A percentile compares a stretch with the other conserved stretches of the same genome.
Conservation (phyloP, 2,797 vertebrate species). For the Pipistrellus kuhlii region DNA sequence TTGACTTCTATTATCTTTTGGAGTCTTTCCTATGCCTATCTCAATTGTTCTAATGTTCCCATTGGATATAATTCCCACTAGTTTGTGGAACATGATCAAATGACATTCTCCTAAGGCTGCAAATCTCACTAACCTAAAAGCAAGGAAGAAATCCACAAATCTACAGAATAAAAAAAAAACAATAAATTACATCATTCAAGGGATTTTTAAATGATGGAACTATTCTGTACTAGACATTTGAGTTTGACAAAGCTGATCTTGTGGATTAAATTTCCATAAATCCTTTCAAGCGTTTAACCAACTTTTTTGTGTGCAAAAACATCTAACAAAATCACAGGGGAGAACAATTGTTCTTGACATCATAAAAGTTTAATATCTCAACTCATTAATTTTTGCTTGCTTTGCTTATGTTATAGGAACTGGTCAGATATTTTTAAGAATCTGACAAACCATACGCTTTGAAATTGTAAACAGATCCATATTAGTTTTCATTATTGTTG, state of each 20-base stretch:
- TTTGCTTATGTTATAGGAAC: not conserved
- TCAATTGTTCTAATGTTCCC: not conserved
- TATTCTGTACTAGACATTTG: not conserved
- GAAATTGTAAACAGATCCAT: not conserved
- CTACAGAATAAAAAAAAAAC: not conserved
- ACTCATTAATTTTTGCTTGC: slow-evolving; percentile 83
- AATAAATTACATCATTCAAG: not conserved
- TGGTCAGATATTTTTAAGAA: not conserved
- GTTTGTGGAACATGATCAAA: not conserved
- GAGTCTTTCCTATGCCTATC: not conserved
- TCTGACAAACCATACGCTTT: not conserved
- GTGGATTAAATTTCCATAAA: slow-evolving; percentile 89
- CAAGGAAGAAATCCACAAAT: not conserved
- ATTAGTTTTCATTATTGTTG: not conserved
- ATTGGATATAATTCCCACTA: not conserved
- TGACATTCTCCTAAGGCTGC: not conserved
- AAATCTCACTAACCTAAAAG: not conserved
- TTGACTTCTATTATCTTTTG: not conserved
- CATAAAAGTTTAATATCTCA: slow-evolving; percentile 91
- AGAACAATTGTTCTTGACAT: slow-evolving; percentile 88
- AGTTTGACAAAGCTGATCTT: slow-evolving; percentile 81
- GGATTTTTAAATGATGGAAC: not conserved
- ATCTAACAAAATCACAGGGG: slow-evolving; percentile 89
- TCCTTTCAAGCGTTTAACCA: slow-evolving; percentile 85
- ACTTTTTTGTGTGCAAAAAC: slow-evolving; percentile 87